Evolutionary conservation across 2,113 vertebrate genomes (phyloP).

Genomic region (Amia ocellicauda): DNA sequence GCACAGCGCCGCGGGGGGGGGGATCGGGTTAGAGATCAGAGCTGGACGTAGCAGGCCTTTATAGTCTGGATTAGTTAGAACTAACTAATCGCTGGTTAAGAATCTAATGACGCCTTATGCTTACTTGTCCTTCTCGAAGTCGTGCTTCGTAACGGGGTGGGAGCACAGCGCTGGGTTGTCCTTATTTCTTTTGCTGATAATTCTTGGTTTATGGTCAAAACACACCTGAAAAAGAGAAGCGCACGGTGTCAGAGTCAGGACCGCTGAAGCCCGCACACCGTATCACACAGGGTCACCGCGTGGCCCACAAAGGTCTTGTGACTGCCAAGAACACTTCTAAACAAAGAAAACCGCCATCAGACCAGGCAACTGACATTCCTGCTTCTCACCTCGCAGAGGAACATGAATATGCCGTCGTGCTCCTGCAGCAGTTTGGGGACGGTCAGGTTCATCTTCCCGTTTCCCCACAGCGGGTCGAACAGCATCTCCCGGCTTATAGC

Average conservation of each 20-base stretch:
- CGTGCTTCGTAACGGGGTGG: constrained; percentile 87
- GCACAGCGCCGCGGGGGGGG: not conserved
- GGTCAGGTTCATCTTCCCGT: constrained; percentile 73
- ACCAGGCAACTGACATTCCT: not conserved
- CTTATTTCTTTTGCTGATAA: constrained; percentile 96
- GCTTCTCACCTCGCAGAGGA: constrained; percentile 87
- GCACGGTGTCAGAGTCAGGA: constrained; percentile 15
- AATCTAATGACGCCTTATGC: no score
- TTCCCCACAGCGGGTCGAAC: constrained; percentile 75
- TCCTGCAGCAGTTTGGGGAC: constrained; percentile 87
- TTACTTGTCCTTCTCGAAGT: constrained; percentile 93
- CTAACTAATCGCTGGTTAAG: no score
- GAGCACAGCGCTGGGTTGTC: constrained; percentile 84
- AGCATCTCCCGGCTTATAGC: constrained; percentile 87
- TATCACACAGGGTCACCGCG: no score
- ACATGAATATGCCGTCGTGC: constrained; percentile 92
- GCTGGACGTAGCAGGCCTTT: no score
- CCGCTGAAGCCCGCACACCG: no score
- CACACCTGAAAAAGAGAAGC: constrained; percentile 73
- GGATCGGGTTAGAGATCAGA: no score
- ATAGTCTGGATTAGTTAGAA: no score
- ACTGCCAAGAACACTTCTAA: no score
- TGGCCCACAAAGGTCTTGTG: no score
- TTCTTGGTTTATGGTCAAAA: constrained; percentile 98
- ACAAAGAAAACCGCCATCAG: not conserved